A percentile compares a stretch with the other conserved stretches of the same genome.
Conservation (phyloP, 2,888 invertebrate species). For the Sabatieria punctata region DNA sequence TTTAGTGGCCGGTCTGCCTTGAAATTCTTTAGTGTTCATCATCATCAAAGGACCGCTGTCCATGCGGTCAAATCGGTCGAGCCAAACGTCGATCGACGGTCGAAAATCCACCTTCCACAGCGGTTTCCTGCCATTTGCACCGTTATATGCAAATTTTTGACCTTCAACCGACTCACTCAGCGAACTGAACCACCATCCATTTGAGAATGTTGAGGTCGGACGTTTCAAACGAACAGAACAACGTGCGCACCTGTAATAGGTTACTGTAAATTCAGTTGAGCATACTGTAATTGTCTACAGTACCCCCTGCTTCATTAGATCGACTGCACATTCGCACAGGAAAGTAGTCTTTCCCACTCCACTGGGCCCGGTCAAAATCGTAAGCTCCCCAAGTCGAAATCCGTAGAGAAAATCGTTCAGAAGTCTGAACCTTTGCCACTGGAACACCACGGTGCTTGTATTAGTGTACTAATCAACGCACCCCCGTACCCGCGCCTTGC, state of each 20-base stretch:
- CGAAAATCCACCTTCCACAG: slow-evolving; percentile 24
- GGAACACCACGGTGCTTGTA: slow-evolving; percentile 11
- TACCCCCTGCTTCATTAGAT: slow-evolving; percentile 25
- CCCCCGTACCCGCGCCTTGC: background rate
- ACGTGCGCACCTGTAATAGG: slow-evolving; percentile 21
- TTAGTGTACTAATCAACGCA: background rate
- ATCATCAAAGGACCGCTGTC: slow-evolving; percentile 22
- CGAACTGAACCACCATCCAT: slow-evolving; percentile 29
- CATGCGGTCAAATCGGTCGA: slow-evolving; percentile 25
- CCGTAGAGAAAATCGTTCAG: slow-evolving; percentile 26
- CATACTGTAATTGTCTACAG: background rate
- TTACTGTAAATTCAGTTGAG: background rate
- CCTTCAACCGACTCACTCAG: too few species aligned
- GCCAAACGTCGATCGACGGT: slow-evolving; percentile 23
- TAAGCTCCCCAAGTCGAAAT: slow-evolving; percentile 24
- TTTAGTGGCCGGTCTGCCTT: slow-evolving; percentile 19
- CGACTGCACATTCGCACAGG: slow-evolving; percentile 27
- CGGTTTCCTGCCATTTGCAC: too few species aligned
- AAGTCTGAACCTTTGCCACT: slow-evolving; percentile 25
- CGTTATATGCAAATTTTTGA: too few species aligned
- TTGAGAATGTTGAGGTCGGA: slow-evolving; percentile 26
- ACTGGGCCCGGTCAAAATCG: slow-evolving; percentile 27
- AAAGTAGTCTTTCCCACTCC: slow-evolving; percentile 29
- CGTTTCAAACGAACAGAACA: slow-evolving; percentile 30
- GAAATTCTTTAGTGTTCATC: slow-evolving; percentile 23